phyloP scores from a whole-genome alignment of 2,888 invertebrate species.

The Melikaiella ostensackeni region DNA sequence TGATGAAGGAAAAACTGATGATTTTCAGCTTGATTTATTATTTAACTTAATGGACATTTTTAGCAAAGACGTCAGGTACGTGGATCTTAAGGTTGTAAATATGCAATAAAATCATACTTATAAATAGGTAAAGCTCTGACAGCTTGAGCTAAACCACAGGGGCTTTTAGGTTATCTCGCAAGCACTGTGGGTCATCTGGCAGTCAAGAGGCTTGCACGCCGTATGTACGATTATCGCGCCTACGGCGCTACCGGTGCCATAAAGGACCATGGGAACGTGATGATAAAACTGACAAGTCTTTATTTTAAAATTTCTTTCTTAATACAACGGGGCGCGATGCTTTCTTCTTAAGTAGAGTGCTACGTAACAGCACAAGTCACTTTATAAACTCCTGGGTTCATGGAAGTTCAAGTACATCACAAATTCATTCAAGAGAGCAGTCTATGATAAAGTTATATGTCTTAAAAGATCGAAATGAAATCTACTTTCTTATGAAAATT shows the following conservation, averaged over 20 bases:
- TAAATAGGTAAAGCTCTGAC: slow-evolving; percentile 76
- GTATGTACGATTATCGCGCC: slow-evolving; percentile 58
- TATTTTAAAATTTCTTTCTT: slow-evolving; percentile 46
- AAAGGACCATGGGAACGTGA: slow-evolving; percentile 74
- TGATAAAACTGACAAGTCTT: slow-evolving; percentile 70
- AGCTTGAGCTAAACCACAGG: slow-evolving; percentile 74
- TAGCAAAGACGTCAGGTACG: neutral
- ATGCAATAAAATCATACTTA: slow-evolving; percentile 64
- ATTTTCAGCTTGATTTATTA: neutral
- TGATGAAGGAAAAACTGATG: too few relatives aligned
- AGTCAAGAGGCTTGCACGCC: slow-evolving; percentile 72
- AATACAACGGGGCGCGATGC: neutral
- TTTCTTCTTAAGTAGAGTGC: slow-evolving; percentile 15
- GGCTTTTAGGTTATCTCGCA: slow-evolving; percentile 76
- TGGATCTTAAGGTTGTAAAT: slow-evolving; percentile 11
- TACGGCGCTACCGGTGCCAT: slow-evolving; percentile 72
- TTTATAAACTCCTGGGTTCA: slow-evolving; percentile 20
- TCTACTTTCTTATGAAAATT: too few relatives aligned
- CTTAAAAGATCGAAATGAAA: too few relatives aligned
- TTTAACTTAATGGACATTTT: neutral
- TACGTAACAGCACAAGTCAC: neutral
- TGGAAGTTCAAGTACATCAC: neutral
- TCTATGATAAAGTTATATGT: neutral
- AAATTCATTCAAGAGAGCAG: neutral
- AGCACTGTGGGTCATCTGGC: slow-evolving; percentile 77